A percentile compares a stretch with the other conserved stretches of the same genome.
Conservation (phyloP, 2,888 invertebrate species). For the Pyralis farinalis region DNA sequence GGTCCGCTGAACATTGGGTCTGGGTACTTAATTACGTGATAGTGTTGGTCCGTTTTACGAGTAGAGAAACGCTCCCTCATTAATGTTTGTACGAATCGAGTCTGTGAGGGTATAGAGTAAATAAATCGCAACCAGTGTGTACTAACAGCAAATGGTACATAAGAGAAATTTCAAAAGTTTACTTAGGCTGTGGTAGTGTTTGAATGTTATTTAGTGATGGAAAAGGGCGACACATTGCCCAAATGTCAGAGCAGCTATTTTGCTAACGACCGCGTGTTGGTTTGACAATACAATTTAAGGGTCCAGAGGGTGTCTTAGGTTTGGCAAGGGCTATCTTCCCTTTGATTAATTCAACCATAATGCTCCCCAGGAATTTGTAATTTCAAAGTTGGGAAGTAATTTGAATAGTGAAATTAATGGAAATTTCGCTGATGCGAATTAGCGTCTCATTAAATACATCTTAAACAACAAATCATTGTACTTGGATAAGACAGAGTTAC, state of each 20-base stretch:
- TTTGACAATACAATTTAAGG: conserved; percentile 65
- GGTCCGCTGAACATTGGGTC: conserved; percentile 64
- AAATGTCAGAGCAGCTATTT: conserved; percentile 30
- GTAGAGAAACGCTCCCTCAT: conserved; percentile 47
- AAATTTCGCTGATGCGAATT: conserved; percentile 3
- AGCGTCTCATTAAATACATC: too few species aligned
- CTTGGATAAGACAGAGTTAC: too few species aligned
- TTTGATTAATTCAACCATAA: conserved; percentile 64
- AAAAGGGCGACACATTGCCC: conserved; percentile 21
- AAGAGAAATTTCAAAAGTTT: background rate
- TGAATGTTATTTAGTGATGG: background rate
- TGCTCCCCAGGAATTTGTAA: conserved; percentile 55
- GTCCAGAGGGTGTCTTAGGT: conserved; percentile 45
- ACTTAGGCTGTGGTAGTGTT: background rate
- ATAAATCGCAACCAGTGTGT: background rate
- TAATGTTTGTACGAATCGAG: conserved; percentile 36
- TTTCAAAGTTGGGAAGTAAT: conserved; percentile 45
- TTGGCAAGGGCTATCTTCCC: conserved; percentile 49
- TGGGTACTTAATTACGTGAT: conserved; percentile 75
- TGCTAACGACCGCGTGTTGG: conserved; percentile 53
- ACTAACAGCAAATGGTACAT: too few species aligned
- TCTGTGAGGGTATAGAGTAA: conserved; percentile 9
- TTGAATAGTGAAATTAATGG: conserved; percentile 36
- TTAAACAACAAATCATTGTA: too few species aligned
- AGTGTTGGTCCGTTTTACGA: conserved; percentile 63